Conservation (phyloP, 2,113 vertebrate species). For the Tragulus kanchil region DNA sequence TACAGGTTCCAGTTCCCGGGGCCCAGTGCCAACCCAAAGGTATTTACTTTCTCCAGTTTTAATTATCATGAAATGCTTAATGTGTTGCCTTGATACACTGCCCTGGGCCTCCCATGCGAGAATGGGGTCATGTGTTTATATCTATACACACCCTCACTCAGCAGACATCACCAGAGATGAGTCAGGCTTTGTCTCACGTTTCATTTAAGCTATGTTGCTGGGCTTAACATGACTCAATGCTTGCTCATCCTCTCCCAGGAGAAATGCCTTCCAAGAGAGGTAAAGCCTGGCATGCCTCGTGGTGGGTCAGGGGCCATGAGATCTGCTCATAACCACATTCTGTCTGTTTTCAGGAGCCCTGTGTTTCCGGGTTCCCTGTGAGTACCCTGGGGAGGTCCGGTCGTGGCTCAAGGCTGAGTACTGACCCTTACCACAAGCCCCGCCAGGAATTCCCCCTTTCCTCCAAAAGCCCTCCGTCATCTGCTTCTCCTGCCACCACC, state of each 20-base stretch:
- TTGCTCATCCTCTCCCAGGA: conserved; percentile 2
- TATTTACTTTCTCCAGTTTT: neutral
- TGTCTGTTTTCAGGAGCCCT: neutral
- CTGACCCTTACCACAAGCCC: too few relatives aligned
- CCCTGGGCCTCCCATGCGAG: too few relatives aligned
- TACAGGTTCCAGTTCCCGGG: neutral
- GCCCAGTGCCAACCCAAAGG: neutral
- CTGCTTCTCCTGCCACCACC: neutral
- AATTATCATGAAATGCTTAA: neutral
- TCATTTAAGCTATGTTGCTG: neutral
- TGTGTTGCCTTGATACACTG: too few relatives aligned
- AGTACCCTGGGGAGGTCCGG: neutral
- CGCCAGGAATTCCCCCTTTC: neutral
- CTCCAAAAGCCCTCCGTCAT: neutral
- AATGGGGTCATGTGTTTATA: neutral
- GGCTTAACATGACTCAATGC: conserved; percentile 47
- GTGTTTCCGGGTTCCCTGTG: neutral
- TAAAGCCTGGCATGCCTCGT: neutral
- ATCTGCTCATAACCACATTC: neutral
- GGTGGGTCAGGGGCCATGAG: neutral
- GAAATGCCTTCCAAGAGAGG: conserved; percentile 31
- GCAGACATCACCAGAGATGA: conserved; percentile 43
- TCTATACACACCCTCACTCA: neutral
- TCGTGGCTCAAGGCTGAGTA: neutral
- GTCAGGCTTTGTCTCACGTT: conserved; percentile 71